Evolutionary conservation across 1,140 invertebrate species (phyloP).

Genomic region (Schmidtea mediterranea): DNA sequence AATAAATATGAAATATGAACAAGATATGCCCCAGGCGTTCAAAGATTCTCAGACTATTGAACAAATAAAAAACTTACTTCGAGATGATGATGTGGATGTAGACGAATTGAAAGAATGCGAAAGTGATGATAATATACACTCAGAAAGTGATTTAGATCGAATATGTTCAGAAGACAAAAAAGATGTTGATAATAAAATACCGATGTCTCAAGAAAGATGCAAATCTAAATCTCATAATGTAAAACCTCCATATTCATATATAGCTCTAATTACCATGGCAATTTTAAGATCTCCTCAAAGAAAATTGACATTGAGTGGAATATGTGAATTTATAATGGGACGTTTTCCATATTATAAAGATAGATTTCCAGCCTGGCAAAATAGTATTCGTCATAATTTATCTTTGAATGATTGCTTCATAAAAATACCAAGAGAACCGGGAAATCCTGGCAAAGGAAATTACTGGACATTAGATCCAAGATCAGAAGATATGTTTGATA

Average conservation of each 20-base stretch:
- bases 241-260: constrained; percentile 89
- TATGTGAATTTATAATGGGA: constrained; percentile 96
- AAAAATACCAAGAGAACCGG: constrained; percentile 84
- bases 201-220: not conserved
- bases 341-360: constrained; percentile 44
- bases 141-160: constrained; percentile 5
- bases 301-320: constrained; percentile 75
- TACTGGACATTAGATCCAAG: constrained; percentile 92
- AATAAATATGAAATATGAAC: no score
- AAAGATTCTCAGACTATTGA: no score
- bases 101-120: constrained; percentile 7
- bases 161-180: constrained; percentile 8
- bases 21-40: no score
- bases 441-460: constrained; percentile 92
- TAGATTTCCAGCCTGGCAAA: constrained; percentile 32
- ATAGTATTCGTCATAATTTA: constrained; percentile 83
- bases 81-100: not conserved
- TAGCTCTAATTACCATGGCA: constrained; percentile 86
- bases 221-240: constrained; percentile 28
- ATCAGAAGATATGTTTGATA: constrained; percentile 96
- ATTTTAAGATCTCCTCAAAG: constrained; percentile 86
- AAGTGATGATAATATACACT: constrained; percentile 5
- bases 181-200: constrained; percentile 15
- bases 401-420: constrained; percentile 95
- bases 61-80: no score